Conservation (phyloP, 2,797 vertebrate species). For the Pteropus rufus region DNA sequence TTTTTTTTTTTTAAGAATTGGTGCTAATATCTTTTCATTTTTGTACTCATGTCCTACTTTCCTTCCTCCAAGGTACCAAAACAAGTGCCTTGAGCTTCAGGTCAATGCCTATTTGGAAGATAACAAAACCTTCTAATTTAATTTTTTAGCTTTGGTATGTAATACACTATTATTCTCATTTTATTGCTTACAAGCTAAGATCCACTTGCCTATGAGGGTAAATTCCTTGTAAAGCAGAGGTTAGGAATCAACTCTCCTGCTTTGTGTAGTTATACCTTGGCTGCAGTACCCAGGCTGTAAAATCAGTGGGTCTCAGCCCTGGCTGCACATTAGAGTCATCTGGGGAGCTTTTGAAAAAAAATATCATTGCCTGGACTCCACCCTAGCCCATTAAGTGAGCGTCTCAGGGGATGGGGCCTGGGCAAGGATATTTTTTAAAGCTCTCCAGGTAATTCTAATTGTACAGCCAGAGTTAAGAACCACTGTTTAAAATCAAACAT, state of each 20-base stretch:
- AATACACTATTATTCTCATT: not conserved
- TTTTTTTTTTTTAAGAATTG: not conserved
- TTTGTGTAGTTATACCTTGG: not conserved
- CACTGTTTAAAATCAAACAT: slow-evolving; percentile 48
- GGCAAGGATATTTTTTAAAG: not conserved
- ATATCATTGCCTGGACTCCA: not conserved
- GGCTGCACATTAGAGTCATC: slow-evolving; percentile 4
- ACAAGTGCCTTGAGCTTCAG: not conserved
- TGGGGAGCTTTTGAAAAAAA: slow-evolving; percentile 5
- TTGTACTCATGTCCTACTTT: not conserved
- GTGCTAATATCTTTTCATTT: not conserved
- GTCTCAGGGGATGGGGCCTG: not conserved
- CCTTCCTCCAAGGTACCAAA: not conserved
- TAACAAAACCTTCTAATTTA: not conserved
- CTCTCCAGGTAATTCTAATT: slow-evolving; percentile 46
- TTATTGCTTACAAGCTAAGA: slow-evolving; percentile 42
- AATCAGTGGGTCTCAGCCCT: slow-evolving; percentile 40
- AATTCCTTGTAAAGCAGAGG: not conserved
- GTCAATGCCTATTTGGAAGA: not conserved
- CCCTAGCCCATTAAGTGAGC: slow-evolving; percentile 16
- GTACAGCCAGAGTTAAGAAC: not conserved
- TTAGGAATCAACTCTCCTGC: not conserved
- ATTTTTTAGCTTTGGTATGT: not conserved
- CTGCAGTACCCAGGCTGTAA: not conserved
- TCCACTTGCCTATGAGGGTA: not conserved